Evolutionary conservation across 2,113 vertebrate genomes (phyloP).

Genomic region (Manacus vitellinus): DNA sequence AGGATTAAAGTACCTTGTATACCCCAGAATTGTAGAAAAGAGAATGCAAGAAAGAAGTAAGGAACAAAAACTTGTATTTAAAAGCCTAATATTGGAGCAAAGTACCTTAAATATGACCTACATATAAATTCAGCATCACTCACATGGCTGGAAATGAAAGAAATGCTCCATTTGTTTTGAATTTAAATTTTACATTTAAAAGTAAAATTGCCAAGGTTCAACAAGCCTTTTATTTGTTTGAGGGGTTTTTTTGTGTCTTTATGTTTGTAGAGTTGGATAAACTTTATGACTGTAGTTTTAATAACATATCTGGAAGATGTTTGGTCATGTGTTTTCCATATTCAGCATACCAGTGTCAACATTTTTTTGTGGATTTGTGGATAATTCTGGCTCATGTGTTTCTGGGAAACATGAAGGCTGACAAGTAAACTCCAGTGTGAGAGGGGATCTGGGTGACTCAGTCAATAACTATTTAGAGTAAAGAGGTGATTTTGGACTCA

Average conservation of each 20-base stretch:
- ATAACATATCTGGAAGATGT: background rate
- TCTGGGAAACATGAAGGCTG: background rate
- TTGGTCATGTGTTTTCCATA: background rate
- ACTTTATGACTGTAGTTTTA: background rate
- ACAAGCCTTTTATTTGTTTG: background rate
- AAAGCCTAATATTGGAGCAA: background rate
- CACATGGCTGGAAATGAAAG: background rate
- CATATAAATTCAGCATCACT: background rate
- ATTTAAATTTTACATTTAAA: background rate
- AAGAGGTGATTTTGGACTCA: background rate
- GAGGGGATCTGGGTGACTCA: background rate
- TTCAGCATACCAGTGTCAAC: background rate
- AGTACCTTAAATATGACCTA: background rate
- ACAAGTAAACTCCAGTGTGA: background rate
- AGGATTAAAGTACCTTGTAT: background rate
- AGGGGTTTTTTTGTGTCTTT: background rate
- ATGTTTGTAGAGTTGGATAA: background rate
- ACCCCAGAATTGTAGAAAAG: background rate
- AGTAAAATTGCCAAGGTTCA: background rate
- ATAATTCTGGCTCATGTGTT: background rate
- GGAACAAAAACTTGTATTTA: background rate
- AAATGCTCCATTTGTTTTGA: constrained; percentile 1
- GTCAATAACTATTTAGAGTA: background rate
- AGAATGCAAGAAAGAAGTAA: background rate
- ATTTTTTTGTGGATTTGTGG: background rate